A percentile compares a stretch with the other conserved stretches of the same genome.
phyloP scores from a whole-genome alignment of 2,113 vertebrate species.

The Cottus gobio region DNA sequence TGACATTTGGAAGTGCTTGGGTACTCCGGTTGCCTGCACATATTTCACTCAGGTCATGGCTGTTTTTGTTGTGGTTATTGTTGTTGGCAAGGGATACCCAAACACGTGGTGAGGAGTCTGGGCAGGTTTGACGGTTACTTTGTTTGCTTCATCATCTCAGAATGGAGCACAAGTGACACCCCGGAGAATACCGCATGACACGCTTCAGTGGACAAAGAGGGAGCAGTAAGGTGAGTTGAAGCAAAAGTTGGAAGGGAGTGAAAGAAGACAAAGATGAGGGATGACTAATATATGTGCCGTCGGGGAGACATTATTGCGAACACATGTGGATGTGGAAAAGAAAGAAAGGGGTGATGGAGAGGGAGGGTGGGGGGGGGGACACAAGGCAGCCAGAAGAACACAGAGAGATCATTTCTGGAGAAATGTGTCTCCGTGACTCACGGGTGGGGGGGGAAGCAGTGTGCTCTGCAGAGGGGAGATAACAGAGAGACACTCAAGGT shows the following conservation, averaged over 20 bases:
- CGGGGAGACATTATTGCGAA: slow-evolving; percentile 33
- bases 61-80: slow-evolving; percentile 55
- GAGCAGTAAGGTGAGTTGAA: slow-evolving; percentile 37
- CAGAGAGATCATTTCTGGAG: slow-evolving; percentile 34
- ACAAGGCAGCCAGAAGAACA: slow-evolving; percentile 12
- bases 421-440: slow-evolving; percentile 40
- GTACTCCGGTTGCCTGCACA: slow-evolving; percentile 41
- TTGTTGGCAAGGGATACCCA: slow-evolving; percentile 52
- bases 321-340: slow-evolving; percentile 13
- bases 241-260: slow-evolving; percentile 10
- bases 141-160: slow-evolving; percentile 64
- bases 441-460: slow-evolving; percentile 4
- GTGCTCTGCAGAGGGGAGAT: slow-evolving; percentile 69
- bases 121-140: slow-evolving; percentile 66
- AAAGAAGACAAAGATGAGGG: slow-evolving; percentile 40
- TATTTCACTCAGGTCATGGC: slow-evolving; percentile 51
- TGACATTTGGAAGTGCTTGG: slow-evolving; percentile 45
- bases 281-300: slow-evolving; percentile 38
- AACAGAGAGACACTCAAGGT: slow-evolving; percentile 39
- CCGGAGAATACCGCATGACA: slow-evolving; percentile 49
- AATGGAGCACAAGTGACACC: slow-evolving; percentile 62
- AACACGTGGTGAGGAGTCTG: slow-evolving; percentile 54
- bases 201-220: slow-evolving; percentile 34
- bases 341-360: background rate
- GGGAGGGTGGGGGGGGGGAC: slow-evolving; percentile 19